Percentiles rank a stretch among this genome's conserved stretches.
Evolutionary conservation across 2,888 invertebrate genomes (phyloP).

Genomic region (Drosophila kambysellisi): DNA sequence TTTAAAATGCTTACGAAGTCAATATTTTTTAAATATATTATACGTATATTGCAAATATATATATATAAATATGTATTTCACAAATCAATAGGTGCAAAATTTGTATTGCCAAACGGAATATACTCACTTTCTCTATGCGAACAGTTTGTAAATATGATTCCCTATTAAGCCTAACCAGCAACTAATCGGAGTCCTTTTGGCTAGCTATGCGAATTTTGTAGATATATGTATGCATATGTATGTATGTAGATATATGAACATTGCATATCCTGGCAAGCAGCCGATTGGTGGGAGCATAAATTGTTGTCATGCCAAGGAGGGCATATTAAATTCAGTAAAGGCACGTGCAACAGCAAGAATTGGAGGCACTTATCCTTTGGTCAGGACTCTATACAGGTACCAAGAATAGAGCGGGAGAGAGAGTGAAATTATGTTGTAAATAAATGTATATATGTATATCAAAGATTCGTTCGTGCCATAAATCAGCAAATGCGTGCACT

Average conservation of each 20-base stretch:
- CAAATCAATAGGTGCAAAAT: neutral
- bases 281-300: constrained; percentile 52
- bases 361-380: constrained; percentile 34
- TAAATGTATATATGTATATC: constrained; percentile 58
- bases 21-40: neutral
- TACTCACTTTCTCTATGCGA: neutral
- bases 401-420: neutral
- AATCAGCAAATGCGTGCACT: constrained; percentile 74
- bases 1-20: too few species aligned
- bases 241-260: neutral
- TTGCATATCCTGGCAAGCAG: constrained; percentile 52
- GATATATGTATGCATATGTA: constrained; percentile 18
- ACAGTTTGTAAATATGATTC: constrained; percentile 35
- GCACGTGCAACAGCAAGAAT: constrained; percentile 68
- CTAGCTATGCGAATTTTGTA: constrained; percentile 52
- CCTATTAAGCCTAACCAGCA: constrained; percentile 30
- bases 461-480: constrained; percentile 68
- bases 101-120: neutral
- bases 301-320: constrained; percentile 66
- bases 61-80: neutral
- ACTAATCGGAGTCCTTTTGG: constrained; percentile 18
- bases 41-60: too few species aligned
- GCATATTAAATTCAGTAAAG: constrained; percentile 70
- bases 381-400: constrained; percentile 14
- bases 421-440: constrained; percentile 8